Conservation (phyloP, 2,113 vertebrate species). For the Microtus pennsylvanicus region DNA sequence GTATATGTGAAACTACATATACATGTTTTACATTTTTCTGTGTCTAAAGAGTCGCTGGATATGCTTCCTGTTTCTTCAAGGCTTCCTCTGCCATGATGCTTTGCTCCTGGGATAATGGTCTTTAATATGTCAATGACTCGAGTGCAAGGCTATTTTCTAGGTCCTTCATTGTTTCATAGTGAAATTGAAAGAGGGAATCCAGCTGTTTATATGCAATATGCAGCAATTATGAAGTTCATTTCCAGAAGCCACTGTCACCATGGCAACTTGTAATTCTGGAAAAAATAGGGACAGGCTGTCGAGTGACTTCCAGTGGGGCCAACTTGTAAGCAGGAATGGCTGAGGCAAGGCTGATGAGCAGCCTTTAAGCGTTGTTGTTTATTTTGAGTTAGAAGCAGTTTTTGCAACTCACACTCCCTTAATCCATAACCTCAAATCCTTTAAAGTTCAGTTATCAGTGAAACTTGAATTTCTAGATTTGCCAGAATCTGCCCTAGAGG, state of each 20-base stretch:
- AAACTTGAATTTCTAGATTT: conserved; percentile 78
- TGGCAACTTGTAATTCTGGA: conserved; percentile 76
- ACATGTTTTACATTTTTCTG: conserved; percentile 58
- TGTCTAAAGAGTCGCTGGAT: conserved; percentile 43
- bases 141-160: conserved; percentile 76
- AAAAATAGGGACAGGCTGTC: conserved; percentile 69
- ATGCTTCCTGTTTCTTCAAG: conserved; percentile 60
- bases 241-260: conserved; percentile 82
- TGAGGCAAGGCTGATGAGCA: conserved; percentile 59
- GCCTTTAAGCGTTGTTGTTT: conserved; percentile 34
- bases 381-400: conserved; percentile 65
- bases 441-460: conserved; percentile 76
- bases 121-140: conserved; percentile 82
- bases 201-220: conserved; percentile 84
- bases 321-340: conserved; percentile 64
- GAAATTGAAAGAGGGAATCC: conserved; percentile 81
- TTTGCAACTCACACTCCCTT: conserved; percentile 71
- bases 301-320: conserved; percentile 43
- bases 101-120: conserved; percentile 69
- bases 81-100: conserved; percentile 53
- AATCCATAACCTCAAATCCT: conserved; percentile 72
- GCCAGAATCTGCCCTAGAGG: conserved; percentile 70
- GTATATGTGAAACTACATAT: conserved; percentile 40
- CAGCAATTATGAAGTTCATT: conserved; percentile 86
- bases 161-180: conserved; percentile 82